Evolutionary conservation across 2,888 invertebrate species (phyloP), one percentile per base, ranked within the genome.

Genomic region (Drosophila lutescens): DNA sequence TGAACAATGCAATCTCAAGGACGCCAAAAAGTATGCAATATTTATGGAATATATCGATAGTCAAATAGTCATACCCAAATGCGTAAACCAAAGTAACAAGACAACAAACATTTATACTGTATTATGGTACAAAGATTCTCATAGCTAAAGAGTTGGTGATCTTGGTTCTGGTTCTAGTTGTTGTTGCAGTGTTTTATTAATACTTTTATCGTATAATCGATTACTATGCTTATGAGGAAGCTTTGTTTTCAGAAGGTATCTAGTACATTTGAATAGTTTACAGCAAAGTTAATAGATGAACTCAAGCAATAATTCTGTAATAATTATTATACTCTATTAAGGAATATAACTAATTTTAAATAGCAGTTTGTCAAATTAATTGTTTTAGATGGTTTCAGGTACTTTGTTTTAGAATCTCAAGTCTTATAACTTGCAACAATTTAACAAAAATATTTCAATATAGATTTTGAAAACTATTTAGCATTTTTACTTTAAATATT

Each of bases 1-100:
- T 61, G 53, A 88, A 71, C 72, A 81, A 83, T 85, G 83, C 83
- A 83, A 76, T 85, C 76, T 83, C 76, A 85, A 87, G 81, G 83
- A 74, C 87, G 68, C 71, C 87, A 86, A 88, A 79, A 86, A 67
- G 62, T 86, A 83, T 83, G 83, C 89, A 83, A 84, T 86, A 84
- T 79, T 50, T 71, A 80, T 80, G 66, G 44, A 83, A 79, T 77
- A 73, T 85, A 79, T 53, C 56, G 73, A 60, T 54, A 73, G 63
- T 53, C 61, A 71, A 70, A 82, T 85, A 87, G 77, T 83, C 88
- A 88, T 88, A 83, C 83, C 83, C 83, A 83, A 83, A 83, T 88
- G 89, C 89, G 76, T 69, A 80, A 84, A 76, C 85, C 86, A 85
- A 87, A 86, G 58, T 56, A 83, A 79, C 83, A 88, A 89, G 89